Evolutionary conservation across 2,113 vertebrate genomes (phyloP).

Genomic region (Anoplopoma fimbria): DNA sequence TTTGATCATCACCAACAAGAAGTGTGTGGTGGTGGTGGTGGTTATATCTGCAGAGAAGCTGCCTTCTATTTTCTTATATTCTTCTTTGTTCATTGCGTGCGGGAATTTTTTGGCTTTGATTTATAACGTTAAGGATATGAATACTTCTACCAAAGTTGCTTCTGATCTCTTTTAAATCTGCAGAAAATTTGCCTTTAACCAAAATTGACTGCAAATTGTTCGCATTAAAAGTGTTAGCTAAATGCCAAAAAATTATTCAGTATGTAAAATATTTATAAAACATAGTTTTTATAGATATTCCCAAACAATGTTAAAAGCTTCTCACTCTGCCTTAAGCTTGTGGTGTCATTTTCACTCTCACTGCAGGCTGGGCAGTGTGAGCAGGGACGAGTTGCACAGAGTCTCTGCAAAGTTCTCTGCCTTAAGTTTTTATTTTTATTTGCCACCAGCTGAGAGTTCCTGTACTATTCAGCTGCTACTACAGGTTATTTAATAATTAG

Average conservation of each 20-base stretch:
- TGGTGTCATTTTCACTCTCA: background rate
- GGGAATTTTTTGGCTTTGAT: background rate
- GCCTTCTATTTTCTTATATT: background rate
- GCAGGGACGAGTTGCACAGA: background rate
- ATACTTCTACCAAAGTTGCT: background rate
- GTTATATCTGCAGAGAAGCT: background rate
- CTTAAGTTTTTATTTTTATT: slow-evolving; percentile 6
- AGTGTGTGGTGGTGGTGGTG: background rate
- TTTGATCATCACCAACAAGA: background rate
- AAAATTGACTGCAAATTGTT: background rate
- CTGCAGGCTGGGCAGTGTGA: slow-evolving; percentile 2
- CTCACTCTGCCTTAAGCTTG: slow-evolving; percentile 1
- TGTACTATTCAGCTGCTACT: slow-evolving; percentile 37
- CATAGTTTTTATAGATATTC: slow-evolving; percentile 28
- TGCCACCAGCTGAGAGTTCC: slow-evolving; percentile 38
- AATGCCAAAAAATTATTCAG: slow-evolving; percentile 6
- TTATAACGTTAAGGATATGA: background rate
- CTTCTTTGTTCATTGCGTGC: background rate
- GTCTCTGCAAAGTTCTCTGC: background rate
- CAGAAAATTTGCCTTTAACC: background rate
- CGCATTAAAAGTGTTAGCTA: slow-evolving; percentile 14
- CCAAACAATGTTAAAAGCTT: background rate
- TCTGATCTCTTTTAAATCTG: background rate
- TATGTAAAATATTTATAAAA: slow-evolving; percentile 24
- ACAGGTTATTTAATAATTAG: slow-evolving; percentile 63